These are phyloP conservation scores for Eulemur albifrons DNA, from an alignment of 2,797 vertebrate species.

Conservation along the genomic window DNA sequence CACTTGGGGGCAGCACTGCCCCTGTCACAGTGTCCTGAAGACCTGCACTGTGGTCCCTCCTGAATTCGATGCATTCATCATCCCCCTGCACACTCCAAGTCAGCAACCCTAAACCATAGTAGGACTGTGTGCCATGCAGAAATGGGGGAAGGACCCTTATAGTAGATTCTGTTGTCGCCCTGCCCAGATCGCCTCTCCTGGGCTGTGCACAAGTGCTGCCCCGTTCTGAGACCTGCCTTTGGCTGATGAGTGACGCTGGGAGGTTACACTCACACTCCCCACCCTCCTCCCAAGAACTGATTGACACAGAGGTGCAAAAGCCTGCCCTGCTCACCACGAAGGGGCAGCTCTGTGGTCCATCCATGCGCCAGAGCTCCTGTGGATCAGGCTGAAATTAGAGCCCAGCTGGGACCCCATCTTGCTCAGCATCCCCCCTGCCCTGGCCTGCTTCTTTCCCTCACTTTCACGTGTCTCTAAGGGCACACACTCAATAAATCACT, in stretches of 20 bases:
- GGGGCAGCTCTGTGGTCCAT: not conserved
- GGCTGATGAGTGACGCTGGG: not conserved
- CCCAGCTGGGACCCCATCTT: not conserved
- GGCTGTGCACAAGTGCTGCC: not conserved
- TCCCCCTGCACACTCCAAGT: not conserved
- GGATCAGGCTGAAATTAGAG: not conserved
- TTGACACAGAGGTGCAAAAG: not conserved
- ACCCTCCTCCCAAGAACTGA: not conserved
- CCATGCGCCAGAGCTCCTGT: not conserved
- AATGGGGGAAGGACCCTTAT: not conserved
- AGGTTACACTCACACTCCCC: not conserved
- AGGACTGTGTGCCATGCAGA: not conserved
- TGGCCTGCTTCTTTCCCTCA: not conserved
- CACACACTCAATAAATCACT: not conserved
- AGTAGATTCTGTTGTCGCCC: not conserved
- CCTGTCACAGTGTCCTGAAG: not conserved
- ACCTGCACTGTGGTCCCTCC: not conserved
- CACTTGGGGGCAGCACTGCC: not conserved
- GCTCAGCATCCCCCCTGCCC: not conserved
- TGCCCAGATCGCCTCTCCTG: not conserved
- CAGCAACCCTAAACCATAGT: not conserved
- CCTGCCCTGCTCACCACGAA: not conserved
- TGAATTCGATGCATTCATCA: not conserved
- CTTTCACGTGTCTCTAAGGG: not conserved
- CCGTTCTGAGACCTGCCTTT: not conserved